Evolutionary conservation across 2,888 invertebrate genomes (phyloP).

Genomic region (Aelia acuminata): DNA sequence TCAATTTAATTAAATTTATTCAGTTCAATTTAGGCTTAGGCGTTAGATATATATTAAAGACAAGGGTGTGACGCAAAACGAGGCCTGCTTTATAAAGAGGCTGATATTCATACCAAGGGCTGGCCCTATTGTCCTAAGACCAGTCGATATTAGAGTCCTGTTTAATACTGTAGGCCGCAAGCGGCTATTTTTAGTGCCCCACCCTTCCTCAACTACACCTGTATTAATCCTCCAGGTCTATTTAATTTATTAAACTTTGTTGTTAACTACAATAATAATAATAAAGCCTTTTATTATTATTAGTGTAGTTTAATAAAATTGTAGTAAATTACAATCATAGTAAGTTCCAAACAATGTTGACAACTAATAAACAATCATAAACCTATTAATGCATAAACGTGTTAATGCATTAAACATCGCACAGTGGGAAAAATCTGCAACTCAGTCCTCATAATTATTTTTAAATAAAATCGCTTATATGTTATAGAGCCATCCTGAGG

Average conservation of each 20-base stretch:
- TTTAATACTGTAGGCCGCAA: background rate
- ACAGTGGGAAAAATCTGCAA: too few relatives aligned
- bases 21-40: background rate
- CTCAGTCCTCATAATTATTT: too few relatives aligned
- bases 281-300: too few relatives aligned
- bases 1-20: background rate
- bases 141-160: conserved; percentile 32
- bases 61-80: background rate
- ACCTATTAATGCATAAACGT: too few relatives aligned
- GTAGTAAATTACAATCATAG: too few relatives aligned
- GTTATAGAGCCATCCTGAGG: too few relatives aligned
- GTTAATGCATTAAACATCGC: too few relatives aligned
- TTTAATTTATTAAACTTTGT: background rate
- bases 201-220: background rate
- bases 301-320: too few relatives aligned
- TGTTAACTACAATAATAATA: too few relatives aligned
- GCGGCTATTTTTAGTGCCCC: conserved; percentile 11
- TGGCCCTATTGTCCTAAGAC: conserved; percentile 43
- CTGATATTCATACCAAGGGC: background rate
- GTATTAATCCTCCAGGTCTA: background rate
- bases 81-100: background rate
- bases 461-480: too few relatives aligned
- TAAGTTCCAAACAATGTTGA: too few relatives aligned
- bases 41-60: background rate
- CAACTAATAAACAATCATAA: too few relatives aligned